phyloP scores from a whole-genome alignment of 1,140 invertebrate genomes.

The Drosophila baimaii region DNA sequence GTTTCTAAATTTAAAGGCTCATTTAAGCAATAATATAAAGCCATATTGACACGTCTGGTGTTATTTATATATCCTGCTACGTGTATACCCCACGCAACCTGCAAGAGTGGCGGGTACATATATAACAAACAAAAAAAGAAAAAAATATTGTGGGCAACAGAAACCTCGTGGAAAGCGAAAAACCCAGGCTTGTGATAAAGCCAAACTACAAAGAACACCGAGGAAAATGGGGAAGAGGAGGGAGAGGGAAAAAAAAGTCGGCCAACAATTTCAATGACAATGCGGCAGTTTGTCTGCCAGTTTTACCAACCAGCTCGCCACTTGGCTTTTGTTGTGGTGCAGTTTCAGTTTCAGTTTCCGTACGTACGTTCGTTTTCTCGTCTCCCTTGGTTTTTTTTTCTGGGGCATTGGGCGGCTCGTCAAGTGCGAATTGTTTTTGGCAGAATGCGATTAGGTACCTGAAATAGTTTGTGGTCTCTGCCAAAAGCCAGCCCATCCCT shows the following conservation, averaged over 20 bases:
- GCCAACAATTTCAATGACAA: constrained; percentile 62
- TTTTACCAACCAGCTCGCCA: constrained; percentile 36
- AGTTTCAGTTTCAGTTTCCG: constrained; percentile 28
- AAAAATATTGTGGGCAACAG: constrained; percentile 3
- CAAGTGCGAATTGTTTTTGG: constrained; percentile 55
- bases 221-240: background rate
- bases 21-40: background rate
- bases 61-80: background rate
- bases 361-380: background rate
- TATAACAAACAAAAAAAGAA: no score
- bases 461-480: constrained; percentile 46
- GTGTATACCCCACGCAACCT: background rate
- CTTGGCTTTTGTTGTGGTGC: constrained; percentile 48
- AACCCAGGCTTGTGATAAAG: constrained; percentile 36
- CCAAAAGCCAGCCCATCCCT: background rate
- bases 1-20: background rate
- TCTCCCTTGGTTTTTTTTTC: constrained; percentile 12
- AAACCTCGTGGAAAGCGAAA: constrained; percentile 31
- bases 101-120: background rate
- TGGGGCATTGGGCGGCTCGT: constrained; percentile 11
- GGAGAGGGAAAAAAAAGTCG: constrained; percentile 10
- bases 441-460: constrained; percentile 53
- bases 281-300: constrained; percentile 56
- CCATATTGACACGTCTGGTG: background rate
- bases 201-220: constrained; percentile 47